Base-by-base conservation (phyloP, 2,113 vertebrate species). In the Aplodontia rufa region DNA sequence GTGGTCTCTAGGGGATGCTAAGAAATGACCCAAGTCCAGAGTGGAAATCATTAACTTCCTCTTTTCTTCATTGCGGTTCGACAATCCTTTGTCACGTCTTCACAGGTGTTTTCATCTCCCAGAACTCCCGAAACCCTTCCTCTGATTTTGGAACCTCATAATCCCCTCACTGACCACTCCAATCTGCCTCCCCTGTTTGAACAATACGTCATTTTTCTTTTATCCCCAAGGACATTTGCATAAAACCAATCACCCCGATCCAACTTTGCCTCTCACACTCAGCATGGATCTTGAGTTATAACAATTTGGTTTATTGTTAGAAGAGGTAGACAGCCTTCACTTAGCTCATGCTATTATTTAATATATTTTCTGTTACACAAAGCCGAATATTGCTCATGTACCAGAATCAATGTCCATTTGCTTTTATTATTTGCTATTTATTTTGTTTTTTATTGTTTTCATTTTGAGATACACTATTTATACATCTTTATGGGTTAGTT, bases 331-430 rank as follows among this genome's bases (percentile, higher is more conserved):
- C 19, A 75, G 60, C 64, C 1, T 6, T 3, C 72, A 6, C 8
- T 84, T 62, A 93, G 62, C 26, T 88, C 92, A 3, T 4, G 30
- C 6, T 35, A 35, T 30, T 93, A 30, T 66, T 94, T 60, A 35
- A 58, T 71, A 76, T 5, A 82, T 79, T 93, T 88, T 88, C 11
- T 51, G 20, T 94, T 91, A 81, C 81, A 62, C 91, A 76, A 11
- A 72, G 68, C 32, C 90, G 81, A 86, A 84, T 89, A 72, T 6
- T 94, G 82, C 45, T 28, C 53, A 64, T 19, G 19, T 24, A 83
- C 47, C 9, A 24, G 35, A 87, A 53, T 8, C 22, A 2, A 71
- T 26, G 8, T 87, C 10, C 26, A 40, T 62, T 86, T 72, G 47
- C 76, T n/a, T 68, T 80, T 37, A 37, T 93, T 45, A 30, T 58